Evolutionary conservation across 2,888 invertebrate genomes (phyloP).

Genomic region (Choreutis nemorana): DNA sequence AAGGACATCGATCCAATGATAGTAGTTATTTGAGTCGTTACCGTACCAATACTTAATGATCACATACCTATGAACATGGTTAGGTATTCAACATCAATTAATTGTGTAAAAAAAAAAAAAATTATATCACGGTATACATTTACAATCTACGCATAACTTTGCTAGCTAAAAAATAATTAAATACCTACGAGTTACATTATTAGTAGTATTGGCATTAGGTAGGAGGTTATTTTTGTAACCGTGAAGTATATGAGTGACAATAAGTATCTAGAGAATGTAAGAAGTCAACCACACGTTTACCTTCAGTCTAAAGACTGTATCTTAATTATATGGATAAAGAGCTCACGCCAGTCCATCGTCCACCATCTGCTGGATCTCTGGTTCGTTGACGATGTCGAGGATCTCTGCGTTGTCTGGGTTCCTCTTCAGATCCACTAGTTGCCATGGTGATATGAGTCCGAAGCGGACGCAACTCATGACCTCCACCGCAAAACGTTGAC

Average conservation of each 20-base stretch:
- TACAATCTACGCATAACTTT: background rate
- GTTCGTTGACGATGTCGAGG: constrained; percentile 70
- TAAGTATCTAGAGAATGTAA: background rate
- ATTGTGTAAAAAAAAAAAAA: background rate
- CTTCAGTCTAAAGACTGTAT: background rate
- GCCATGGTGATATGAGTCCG: constrained; percentile 81
- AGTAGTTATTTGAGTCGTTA: constrained; percentile 74
- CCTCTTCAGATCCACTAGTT: constrained; percentile 78
- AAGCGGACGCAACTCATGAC: constrained; percentile 78
- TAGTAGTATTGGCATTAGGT: too few relatives aligned
- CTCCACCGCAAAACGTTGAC: constrained; percentile 64
- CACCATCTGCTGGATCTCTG: constrained; percentile 78
- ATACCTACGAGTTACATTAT: background rate
- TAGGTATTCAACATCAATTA: background rate
- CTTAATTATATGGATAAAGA: background rate
- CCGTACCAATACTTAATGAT: constrained; percentile 82
- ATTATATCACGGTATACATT: background rate
- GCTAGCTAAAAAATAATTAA: background rate
- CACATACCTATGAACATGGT: constrained; percentile 70
- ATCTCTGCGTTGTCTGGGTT: constrained; percentile 78
- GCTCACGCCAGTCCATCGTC: constrained; percentile 82
- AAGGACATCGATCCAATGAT: constrained; percentile 74
- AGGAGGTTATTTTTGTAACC: too few relatives aligned
- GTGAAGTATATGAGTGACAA: too few relatives aligned
- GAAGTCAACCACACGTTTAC: background rate